These are phyloP conservation scores for Subacronicta megacephala DNA, from an alignment of 2,888 invertebrate genomes.

Conservation along the genomic window DNA sequence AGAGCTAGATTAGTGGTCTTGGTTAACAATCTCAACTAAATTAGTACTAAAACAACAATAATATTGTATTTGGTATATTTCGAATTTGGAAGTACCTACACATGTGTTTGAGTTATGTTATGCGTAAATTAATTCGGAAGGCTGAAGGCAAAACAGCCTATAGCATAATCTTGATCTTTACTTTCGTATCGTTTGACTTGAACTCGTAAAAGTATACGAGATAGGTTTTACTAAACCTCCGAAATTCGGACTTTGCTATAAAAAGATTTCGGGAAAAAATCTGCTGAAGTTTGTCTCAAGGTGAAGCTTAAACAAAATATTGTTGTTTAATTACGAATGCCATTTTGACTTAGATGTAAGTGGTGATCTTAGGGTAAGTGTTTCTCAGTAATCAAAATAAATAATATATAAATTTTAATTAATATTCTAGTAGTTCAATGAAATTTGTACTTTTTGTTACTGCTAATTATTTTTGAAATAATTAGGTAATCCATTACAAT, in stretches of 20 bases:
- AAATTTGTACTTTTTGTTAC: too few relatives aligned
- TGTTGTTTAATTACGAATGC: slow-evolving; percentile 37
- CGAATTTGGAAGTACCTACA: slow-evolving; percentile 3
- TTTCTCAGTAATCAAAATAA: slow-evolving; percentile 18
- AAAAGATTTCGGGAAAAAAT: slow-evolving; percentile 42
- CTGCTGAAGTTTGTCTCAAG: slow-evolving; percentile 36
- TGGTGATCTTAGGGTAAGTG: slow-evolving; percentile 26
- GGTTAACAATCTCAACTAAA: slow-evolving; percentile 29
- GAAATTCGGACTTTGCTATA: slow-evolving; percentile 44
- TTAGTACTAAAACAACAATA: slow-evolving; percentile 14
- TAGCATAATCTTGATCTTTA: slow-evolving; percentile 29
- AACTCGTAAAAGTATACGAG: slow-evolving; percentile 46
- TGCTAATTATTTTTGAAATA: slow-evolving; percentile 19
- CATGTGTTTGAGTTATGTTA: slow-evolving; percentile 11
- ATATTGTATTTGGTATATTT: slow-evolving; percentile 4
- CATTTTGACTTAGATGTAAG: slow-evolving; percentile 19
- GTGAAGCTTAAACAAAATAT: slow-evolving; percentile 49
- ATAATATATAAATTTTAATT: too few relatives aligned
- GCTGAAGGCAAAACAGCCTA: slow-evolving; percentile 10
- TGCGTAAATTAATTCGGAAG: slow-evolving; percentile 15
- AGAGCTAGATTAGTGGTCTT: slow-evolving; percentile 22
- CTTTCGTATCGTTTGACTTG: slow-evolving; percentile 36
- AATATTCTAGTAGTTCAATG: too few relatives aligned
- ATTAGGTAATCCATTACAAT: slow-evolving; percentile 34
- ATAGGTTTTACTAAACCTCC: slow-evolving; percentile 39